Percentiles rank a stretch among this genome's conserved stretches.
Evolutionary conservation across 2,113 vertebrate genomes (phyloP).

Genomic region (Castor canadensis): DNA sequence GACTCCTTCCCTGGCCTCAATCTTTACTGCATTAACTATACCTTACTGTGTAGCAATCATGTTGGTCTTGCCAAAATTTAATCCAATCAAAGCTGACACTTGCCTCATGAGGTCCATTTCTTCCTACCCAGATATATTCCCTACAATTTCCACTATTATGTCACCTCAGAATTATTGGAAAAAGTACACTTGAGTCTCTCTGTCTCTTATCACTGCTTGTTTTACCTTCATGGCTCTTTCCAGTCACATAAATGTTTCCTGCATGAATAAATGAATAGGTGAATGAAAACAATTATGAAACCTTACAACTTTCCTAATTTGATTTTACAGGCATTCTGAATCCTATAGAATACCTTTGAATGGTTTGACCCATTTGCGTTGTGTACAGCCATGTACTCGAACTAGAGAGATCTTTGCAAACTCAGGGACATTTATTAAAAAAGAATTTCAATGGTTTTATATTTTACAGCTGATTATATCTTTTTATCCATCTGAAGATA

Average conservation of each 20-base stretch:
- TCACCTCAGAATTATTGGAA: neutral
- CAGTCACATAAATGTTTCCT: no score
- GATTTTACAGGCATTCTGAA: no score
- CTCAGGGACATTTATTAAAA: no score
- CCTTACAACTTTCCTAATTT: no score
- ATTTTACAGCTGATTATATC: neutral
- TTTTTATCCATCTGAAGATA: neutral
- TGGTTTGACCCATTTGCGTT: no score
- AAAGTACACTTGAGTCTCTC: neutral
- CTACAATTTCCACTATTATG: neutral
- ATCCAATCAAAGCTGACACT: neutral
- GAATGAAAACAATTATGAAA: no score
- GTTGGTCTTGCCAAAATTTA: neutral
- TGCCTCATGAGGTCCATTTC: neutral
- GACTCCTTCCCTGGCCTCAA: neutral
- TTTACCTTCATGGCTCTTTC: neutral
- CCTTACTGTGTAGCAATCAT: neutral
- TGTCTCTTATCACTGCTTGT: neutral
- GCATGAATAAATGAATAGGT: no score
- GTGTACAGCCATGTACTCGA: no score
- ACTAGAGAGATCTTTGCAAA: no score
- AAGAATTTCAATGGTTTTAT: neutral
- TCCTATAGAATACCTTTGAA: no score
- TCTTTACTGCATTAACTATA: neutral
- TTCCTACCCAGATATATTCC: neutral